Percentiles rank a stretch among this genome's conserved stretches.
Evolutionary conservation across 2,888 invertebrate species (phyloP).

Genomic region (Diarsia rubi): DNA sequence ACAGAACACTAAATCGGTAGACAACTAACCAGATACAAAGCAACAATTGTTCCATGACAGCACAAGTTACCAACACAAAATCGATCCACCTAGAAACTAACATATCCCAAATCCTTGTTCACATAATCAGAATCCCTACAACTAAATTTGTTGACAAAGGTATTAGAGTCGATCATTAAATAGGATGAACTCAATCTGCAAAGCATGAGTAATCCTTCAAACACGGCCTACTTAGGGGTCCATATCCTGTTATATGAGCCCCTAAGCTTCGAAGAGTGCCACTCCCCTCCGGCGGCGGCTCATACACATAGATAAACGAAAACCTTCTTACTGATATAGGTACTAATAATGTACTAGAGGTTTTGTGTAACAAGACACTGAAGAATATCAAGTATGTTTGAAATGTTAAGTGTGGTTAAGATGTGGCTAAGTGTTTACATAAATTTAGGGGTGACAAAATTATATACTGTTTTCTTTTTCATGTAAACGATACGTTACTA

Average conservation of each 20-base stretch:
- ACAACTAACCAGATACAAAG: background rate
- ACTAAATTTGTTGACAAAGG: conserved; percentile 62
- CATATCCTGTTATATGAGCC: conserved; percentile 64
- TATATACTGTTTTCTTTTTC: background rate
- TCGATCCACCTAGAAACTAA: conserved; percentile 25
- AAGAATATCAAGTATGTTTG: conserved; percentile 44
- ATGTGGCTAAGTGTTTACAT: conserved; percentile 13
- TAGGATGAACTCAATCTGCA: conserved; percentile 63
- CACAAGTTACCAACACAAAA: conserved; percentile 14
- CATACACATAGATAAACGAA: conserved; percentile 62
- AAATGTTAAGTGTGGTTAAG: conserved; percentile 33
- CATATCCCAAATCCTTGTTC: conserved; percentile 25
- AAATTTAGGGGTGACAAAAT: background rate
- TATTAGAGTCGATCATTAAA: conserved; percentile 59
- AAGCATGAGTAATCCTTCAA: conserved; percentile 66
- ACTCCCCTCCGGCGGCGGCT: conserved; percentile 40
- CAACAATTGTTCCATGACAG: conserved; percentile 25
- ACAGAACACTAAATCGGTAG: too few species aligned
- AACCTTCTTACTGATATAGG: conserved; percentile 53
- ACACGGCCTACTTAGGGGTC: conserved; percentile 61
- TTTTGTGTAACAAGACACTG: conserved; percentile 55
- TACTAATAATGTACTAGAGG: conserved; percentile 59
- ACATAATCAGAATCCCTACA: conserved; percentile 36
- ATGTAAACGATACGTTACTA: background rate
- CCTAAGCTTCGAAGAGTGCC: conserved; percentile 62